Evolutionary conservation across 1,140 invertebrate species (phyloP).

Genomic region (Sycophila sp.): DNA sequence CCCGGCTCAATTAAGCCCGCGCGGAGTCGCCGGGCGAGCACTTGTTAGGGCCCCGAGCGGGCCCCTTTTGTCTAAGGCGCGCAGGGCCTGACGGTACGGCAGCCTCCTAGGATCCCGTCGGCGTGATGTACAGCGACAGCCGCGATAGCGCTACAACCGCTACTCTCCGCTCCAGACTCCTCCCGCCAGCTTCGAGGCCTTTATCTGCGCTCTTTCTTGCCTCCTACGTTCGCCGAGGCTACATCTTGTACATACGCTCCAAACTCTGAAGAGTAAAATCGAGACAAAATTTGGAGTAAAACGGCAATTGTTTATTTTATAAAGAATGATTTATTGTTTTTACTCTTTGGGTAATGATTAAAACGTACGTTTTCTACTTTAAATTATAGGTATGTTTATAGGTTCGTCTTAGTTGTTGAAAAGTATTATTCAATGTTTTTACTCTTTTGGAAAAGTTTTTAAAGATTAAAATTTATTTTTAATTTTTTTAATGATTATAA

Average conservation of each 20-base stretch:
- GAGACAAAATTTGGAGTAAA: too few species aligned
- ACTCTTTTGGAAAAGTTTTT: too few species aligned
- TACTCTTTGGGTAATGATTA: too few species aligned
- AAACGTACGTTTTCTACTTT: background rate
- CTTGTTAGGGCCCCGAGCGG: conserved; percentile 17
- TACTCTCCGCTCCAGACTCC: conserved; percentile 63
- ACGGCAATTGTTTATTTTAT: too few species aligned
- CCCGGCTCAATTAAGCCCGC: conserved; percentile 27
- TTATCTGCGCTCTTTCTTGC: conserved; percentile 5
- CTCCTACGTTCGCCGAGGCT: background rate
- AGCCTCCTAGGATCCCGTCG: conserved; percentile 63
- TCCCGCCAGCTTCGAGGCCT: background rate
- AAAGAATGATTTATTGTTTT: too few species aligned
- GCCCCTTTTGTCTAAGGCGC: conserved; percentile 14
- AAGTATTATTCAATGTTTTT: too few species aligned
- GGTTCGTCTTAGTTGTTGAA: too few species aligned
- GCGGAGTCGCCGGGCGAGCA: conserved; percentile 1
- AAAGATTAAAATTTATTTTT: too few species aligned
- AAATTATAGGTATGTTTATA: background rate
- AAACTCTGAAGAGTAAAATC: too few species aligned
- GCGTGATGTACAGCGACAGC: conserved; percentile 68
- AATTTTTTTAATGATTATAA: too few species aligned
- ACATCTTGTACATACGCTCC: conserved; percentile 35
- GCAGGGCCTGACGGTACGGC: conserved; percentile 11
- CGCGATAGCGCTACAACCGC: conserved; percentile 67